These are phyloP conservation scores for Ectropis grisescens DNA, from an alignment of 1,140 invertebrate species.

Conservation along the genomic window DNA sequence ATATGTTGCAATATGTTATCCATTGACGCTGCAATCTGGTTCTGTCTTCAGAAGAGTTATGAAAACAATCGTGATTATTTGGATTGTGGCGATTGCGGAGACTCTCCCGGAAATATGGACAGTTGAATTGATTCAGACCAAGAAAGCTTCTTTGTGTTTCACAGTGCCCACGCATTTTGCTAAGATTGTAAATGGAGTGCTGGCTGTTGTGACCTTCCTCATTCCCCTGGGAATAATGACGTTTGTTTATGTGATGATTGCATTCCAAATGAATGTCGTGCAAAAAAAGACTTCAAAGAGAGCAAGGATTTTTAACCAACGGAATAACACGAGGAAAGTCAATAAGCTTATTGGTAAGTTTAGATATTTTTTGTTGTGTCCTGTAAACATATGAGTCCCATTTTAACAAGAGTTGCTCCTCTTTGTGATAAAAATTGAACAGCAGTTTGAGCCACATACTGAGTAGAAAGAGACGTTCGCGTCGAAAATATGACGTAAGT, in stretches of 20 bases:
- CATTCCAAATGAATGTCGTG: too few species aligned
- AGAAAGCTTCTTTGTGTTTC: conserved; percentile 26
- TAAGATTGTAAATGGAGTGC: conserved; percentile 28
- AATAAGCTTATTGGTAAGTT: conserved; percentile 52
- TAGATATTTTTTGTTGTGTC: too few species aligned
- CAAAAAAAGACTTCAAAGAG: conserved; percentile 44
- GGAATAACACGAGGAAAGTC: conserved; percentile 37
- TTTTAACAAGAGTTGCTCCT: too few species aligned
- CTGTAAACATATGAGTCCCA: not conserved
- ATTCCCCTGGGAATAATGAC: conserved; percentile 41
- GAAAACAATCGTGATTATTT: conserved; percentile 34
- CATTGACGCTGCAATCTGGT: conserved; percentile 25
- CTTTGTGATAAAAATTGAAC: too few species aligned
- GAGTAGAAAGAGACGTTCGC: too few species aligned
- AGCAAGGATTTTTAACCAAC: conserved; percentile 31
- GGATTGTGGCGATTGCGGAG: conserved; percentile 38
- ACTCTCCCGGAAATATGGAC: conserved; percentile 37
- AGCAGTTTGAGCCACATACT: too few species aligned
- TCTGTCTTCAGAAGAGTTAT: conserved; percentile 27
- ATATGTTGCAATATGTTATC: conserved; percentile 46
- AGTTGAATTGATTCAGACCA: conserved; percentile 24
- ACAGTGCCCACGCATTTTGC: conserved; percentile 27
- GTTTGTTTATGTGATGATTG: conserved; percentile 45
- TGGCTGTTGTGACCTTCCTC: conserved; percentile 37
- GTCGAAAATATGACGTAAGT: too few species aligned